Base-by-base conservation (phyloP, 2,797 vertebrate species). In the Pelochelys cantorii region DNA sequence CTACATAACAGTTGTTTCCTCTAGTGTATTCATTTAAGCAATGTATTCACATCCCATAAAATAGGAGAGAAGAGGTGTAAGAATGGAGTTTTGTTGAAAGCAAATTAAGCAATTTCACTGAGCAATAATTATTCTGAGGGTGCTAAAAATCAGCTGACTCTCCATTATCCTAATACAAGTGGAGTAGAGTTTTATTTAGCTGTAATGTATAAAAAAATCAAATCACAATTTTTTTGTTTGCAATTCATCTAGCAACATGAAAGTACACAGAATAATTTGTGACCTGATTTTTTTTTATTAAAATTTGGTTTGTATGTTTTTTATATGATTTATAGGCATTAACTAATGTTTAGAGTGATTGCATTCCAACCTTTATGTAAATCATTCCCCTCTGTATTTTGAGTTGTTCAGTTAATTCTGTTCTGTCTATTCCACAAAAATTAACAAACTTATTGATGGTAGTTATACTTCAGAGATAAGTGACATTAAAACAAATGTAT, bases 151-250 rank as follows among this genome's bases (percentile, higher is more conserved):
- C 18, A 23, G 11, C 37, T 5, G 23, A 23, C 55, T 22, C 29
- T 4, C 1, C 52, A 54, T 60, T 68, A n/a, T 31, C 87, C 60
- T 15, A 15, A 62, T 53, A 81, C 56, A 48, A 57, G 2, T 1
- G 5, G n/a, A 18, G 5, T 0, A 37, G 11, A 0, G 27, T 42
- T 37, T 57, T 10, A 1, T 27, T 15, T 37, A 25, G 56, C 11
- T 57, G 68, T 4, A 3, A 25, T 14, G 1, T 17, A 79, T 48
- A 8, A 48, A 48, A 42, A 48, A 54, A 54, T 11, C 22, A 37
- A 80, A 20, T 71, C 18, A 22, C 3, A 23, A 23, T 8, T 48
- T 48, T 22, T 42, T n/a, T 34, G 65, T 29, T 9, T 85, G 23
- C 13, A 52, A 74, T 14, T n/a, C n/a, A n/a, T 37, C 20, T 34